Conservation (phyloP, 1,140 invertebrate species). For the Caenorhabditis briggsae region DNA sequence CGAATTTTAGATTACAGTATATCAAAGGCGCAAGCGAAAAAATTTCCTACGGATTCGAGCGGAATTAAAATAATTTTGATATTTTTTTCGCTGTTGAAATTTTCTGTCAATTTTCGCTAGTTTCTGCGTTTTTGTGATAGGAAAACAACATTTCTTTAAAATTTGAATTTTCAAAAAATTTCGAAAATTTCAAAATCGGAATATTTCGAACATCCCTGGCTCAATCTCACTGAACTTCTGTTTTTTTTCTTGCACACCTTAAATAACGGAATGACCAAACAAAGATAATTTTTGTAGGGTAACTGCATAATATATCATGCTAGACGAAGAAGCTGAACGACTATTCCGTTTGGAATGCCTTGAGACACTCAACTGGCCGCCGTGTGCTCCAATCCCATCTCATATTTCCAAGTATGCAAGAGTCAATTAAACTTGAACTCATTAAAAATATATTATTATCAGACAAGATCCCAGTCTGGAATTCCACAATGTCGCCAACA, state of each 20-base stretch:
- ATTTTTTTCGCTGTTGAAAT: too few relatives aligned
- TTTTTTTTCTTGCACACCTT: not conserved
- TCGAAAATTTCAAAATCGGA: too few relatives aligned
- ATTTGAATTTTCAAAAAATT: too few relatives aligned
- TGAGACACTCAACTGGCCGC: conserved; percentile 38
- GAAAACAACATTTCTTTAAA: too few relatives aligned
- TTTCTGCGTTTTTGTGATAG: too few relatives aligned
- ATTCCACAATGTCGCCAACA: conserved; percentile 8
- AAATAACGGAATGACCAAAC: not conserved
- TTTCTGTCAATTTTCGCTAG: too few relatives aligned
- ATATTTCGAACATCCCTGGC: too few relatives aligned
- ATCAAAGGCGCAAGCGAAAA: too few relatives aligned
- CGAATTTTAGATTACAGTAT: too few relatives aligned
- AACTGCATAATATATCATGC: not conserved
- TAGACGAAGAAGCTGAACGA: conserved; percentile 31
- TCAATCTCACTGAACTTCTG: too few relatives aligned
- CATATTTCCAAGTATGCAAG: conserved; percentile 3
- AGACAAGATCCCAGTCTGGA: conserved; percentile 12
- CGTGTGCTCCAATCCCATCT: conserved; percentile 14
- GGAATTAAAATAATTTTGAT: too few relatives aligned
- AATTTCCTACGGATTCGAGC: too few relatives aligned
- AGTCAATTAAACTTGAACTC: not conserved
- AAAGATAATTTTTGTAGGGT: not conserved
- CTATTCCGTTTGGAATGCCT: conserved; percentile 32
- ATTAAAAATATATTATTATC: not conserved